These are phyloP conservation scores for Egretta garzetta DNA, from an alignment of 2,113 vertebrate species.

Conservation along the genomic window DNA sequence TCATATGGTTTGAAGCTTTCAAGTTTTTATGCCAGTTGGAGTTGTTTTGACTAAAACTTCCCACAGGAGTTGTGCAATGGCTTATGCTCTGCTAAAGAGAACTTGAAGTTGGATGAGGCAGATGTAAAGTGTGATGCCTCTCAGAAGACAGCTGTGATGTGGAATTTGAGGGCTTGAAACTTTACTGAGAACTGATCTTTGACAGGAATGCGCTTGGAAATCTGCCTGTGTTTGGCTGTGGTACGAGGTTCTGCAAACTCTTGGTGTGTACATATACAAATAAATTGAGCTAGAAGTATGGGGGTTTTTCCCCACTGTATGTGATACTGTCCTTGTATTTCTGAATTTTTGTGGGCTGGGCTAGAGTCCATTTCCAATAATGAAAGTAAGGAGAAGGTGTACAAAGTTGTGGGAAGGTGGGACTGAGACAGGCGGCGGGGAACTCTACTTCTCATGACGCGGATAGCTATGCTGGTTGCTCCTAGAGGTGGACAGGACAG, in stretches of 20 bases:
- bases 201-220: neutral
- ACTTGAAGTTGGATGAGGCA: neutral
- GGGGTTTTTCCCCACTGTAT: rapidly evolving
- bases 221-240: neutral
- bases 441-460: neutral
- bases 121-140: neutral
- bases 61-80: neutral
- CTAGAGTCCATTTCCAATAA: neutral
- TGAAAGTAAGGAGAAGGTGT: neutral
- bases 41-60: neutral
- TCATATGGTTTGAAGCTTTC: neutral
- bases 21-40: neutral
- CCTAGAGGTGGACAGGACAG: neutral
- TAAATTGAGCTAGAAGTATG: neutral
- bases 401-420: neutral
- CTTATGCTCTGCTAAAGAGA: neutral
- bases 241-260: neutral
- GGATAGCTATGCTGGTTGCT: neutral
- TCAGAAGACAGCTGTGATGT: neutral
- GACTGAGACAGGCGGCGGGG: rapidly evolving
- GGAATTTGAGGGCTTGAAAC: neutral
- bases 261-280: neutral
- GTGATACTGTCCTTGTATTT: neutral
- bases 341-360: neutral
- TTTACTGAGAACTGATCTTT: neutral